Conservation (phyloP, 2,113 vertebrate species). For the Cichladusa arquata region DNA sequence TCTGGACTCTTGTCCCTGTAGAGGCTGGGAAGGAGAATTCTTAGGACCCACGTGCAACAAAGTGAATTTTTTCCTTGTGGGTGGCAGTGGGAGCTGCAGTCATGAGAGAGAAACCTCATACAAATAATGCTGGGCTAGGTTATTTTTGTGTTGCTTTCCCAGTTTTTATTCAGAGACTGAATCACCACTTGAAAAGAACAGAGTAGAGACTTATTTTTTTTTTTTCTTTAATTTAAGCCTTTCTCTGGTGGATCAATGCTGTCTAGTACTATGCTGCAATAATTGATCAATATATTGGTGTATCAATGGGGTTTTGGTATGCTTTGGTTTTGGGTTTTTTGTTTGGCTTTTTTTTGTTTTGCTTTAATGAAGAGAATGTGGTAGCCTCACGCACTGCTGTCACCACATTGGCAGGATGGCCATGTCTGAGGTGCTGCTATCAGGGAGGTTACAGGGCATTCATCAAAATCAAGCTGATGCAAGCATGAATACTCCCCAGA, state of each 20-base stretch:
- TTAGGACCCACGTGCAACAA: not conserved
- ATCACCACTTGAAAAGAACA: not conserved
- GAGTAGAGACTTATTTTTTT: not conserved
- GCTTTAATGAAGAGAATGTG: not conserved
- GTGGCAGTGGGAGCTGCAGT: not conserved
- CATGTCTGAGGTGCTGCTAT: slow-evolving; percentile 56
- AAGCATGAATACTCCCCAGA: slow-evolving; percentile 69
- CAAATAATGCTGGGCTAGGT: not conserved
- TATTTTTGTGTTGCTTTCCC: not conserved
- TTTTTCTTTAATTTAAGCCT: not conserved
- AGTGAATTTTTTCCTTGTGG: not conserved
- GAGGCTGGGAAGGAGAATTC: not conserved
- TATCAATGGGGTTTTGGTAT: not conserved
- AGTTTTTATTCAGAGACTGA: not conserved
- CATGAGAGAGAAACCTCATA: not conserved
- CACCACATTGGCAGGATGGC: slow-evolving; percentile 30
- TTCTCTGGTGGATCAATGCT: not conserved
- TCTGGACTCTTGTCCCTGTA: not conserved
- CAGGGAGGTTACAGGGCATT: slow-evolving; percentile 68
- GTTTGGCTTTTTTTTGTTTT: not conserved
- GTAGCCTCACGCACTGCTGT: not conserved
- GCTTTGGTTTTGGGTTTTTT: not conserved
- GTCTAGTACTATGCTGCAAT: not conserved
- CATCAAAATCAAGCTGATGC: slow-evolving; percentile 76
- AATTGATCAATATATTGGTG: not conserved